These are phyloP conservation scores for Arion vulgaris DNA, from an alignment of 1,140 invertebrate species.

Conservation along the genomic window DNA sequence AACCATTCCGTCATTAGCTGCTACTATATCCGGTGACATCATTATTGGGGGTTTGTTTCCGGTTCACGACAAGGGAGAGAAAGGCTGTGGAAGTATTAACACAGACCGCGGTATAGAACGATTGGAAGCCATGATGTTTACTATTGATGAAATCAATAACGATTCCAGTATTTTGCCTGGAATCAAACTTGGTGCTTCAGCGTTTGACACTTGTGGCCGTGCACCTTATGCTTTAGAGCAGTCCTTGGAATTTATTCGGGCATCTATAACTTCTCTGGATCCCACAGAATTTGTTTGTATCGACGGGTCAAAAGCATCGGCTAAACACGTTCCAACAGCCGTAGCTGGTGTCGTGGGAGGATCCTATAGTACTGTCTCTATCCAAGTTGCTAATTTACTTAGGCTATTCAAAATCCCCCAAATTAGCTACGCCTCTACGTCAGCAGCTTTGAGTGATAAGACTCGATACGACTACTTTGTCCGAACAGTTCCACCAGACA, in stretches of 20 bases:
- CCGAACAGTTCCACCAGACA: slow-evolving; percentile 81
- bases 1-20: slow-evolving; percentile 40
- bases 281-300: slow-evolving; percentile 64
- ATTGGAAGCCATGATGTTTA: slow-evolving; percentile 87
- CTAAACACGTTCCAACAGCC: slow-evolving; percentile 55
- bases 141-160: slow-evolving; percentile 83
- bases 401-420: slow-evolving; percentile 82
- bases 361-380: slow-evolving; percentile 78
- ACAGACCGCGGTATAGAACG: slow-evolving; percentile 83
- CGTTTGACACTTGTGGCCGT: slow-evolving; percentile 86
- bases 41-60: slow-evolving; percentile 86
- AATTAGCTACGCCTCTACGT: slow-evolving; percentile 84
- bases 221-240: slow-evolving; percentile 88
- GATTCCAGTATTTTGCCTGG: slow-evolving; percentile 76
- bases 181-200: slow-evolving; percentile 81
- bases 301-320: slow-evolving; percentile 64
- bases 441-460: slow-evolving; percentile 77
- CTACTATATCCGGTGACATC: slow-evolving; percentile 77
- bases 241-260: slow-evolving; percentile 83
- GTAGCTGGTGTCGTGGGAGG: slow-evolving; percentile 69
- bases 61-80: slow-evolving; percentile 76
- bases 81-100: slow-evolving; percentile 79
- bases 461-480: slow-evolving; percentile 82
- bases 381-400: slow-evolving; percentile 82
- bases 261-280: slow-evolving; percentile 71